Evolutionary conservation across 2,888 invertebrate species (phyloP).

Genomic region (Lagria hirta): DNA sequence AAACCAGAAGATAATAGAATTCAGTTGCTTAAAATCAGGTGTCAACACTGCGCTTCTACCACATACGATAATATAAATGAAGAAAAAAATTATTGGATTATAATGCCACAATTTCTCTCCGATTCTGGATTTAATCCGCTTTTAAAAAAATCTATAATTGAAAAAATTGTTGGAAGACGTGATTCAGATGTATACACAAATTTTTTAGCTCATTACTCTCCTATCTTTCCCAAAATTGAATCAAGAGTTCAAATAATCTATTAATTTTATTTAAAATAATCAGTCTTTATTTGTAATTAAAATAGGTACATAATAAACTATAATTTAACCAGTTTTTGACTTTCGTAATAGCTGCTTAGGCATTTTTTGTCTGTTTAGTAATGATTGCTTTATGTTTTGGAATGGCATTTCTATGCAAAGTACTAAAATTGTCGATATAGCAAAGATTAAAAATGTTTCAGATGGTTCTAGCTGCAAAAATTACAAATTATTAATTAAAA

Average conservation of each 20-base stretch:
- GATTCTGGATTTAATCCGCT: conserved; percentile 12
- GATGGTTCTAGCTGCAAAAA: conserved; percentile 57
- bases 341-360: conserved; percentile 6
- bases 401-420: conserved; percentile 63
- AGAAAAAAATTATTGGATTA: conserved; percentile 11
- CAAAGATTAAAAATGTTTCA: conserved; percentile 55
- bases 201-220: conserved; percentile 10
- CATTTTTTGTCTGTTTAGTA: no score
- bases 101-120: conserved; percentile 14
- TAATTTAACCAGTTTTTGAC: conserved; percentile 3
- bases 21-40: conserved; percentile 7
- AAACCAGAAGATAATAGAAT: conserved; percentile 15
- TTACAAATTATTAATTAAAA: conserved; percentile 10
- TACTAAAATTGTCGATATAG: conserved; percentile 56
- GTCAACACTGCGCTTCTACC: conserved; percentile 5
- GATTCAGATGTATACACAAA: conserved; percentile 17
- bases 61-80: conserved; percentile 7
- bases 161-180: conserved; percentile 7
- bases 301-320: no score
- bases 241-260: conserved; percentile 14
- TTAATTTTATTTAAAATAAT: no score
- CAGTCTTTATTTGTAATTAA: no score
- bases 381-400: conserved; percentile 59
- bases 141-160: conserved; percentile 9
- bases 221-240: conserved; percentile 12